These are phyloP conservation scores for Jacana jacana DNA, from an alignment of 2,113 vertebrate species.

Conservation along the genomic window DNA sequence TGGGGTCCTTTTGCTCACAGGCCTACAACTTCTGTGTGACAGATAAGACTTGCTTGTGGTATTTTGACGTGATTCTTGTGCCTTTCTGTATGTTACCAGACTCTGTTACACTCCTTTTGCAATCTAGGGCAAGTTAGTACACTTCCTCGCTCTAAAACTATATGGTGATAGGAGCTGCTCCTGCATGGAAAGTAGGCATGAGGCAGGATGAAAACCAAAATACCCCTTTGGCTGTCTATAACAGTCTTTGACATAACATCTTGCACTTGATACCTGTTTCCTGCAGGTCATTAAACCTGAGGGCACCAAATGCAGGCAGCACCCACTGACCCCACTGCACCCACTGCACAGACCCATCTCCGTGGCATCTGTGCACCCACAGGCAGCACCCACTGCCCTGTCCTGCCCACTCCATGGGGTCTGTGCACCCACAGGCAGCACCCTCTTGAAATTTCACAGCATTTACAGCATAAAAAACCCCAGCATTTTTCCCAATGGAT, in stretches of 20 bases:
- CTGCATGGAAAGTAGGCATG: neutral
- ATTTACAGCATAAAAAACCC: too few relatives aligned
- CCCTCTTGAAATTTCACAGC: neutral
- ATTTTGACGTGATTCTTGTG: neutral
- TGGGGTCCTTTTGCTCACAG: neutral
- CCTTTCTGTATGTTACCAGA: neutral
- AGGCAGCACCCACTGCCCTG: neutral
- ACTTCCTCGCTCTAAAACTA: neutral
- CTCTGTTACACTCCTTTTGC: accelerated
- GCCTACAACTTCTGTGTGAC: neutral
- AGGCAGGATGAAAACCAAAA: neutral
- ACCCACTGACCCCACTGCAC: too few relatives aligned
- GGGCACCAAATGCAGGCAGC: accelerated
- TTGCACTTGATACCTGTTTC: accelerated
- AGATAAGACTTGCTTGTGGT: neutral
- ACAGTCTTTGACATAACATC: neutral
- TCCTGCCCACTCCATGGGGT: neutral
- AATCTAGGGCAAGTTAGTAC: accelerated
- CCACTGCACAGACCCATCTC: too few relatives aligned
- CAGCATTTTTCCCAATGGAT: neutral
- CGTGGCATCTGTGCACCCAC: accelerated
- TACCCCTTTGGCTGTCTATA: neutral
- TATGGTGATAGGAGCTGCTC: neutral
- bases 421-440: accelerated
- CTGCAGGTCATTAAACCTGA: accelerated